Evolutionary conservation across 1,140 invertebrate genomes (phyloP).

Genomic region (Pygmarrhopalites habei): DNA sequence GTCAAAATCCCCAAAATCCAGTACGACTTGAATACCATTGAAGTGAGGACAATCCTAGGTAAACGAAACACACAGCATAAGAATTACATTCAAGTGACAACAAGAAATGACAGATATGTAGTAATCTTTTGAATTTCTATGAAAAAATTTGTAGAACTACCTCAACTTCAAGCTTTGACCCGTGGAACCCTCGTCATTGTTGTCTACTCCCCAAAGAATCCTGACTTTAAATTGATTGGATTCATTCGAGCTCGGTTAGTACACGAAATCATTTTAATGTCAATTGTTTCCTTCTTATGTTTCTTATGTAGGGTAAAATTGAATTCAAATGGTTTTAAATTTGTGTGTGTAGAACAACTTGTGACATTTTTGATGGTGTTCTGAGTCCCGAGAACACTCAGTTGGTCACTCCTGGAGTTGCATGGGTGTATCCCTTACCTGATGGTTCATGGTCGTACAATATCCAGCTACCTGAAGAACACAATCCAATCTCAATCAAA

Average conservation of each 20-base stretch:
- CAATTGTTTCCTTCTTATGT: not conserved
- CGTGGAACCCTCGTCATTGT: conserved; percentile 44
- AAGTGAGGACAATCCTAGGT: conserved; percentile 36
- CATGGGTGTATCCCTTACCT: conserved; percentile 68
- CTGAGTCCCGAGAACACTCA: conserved; percentile 37
- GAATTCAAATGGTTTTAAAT: no score
- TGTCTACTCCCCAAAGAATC: conserved; percentile 62
- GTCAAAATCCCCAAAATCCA: conserved; percentile 42
- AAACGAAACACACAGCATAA: no score
- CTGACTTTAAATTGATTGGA: conserved; percentile 37
- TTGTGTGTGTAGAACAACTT: no score
- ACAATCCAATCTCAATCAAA: conserved; percentile 27
- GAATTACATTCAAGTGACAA: no score
- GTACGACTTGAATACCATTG: conserved; percentile 40
- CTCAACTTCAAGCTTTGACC: conserved; percentile 29
- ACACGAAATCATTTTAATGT: not conserved
- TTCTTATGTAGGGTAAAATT: conserved; percentile 54
- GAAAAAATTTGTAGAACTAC: no score
- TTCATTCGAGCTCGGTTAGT: conserved; percentile 36
- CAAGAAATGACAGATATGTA: no score
- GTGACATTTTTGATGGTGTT: conserved; percentile 66
- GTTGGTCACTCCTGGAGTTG: conserved; percentile 54
- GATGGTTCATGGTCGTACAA: conserved; percentile 66
- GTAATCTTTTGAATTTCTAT: no score
- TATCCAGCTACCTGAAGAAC: conserved; percentile 50